Evolutionary conservation across 2,888 invertebrate species (phyloP).

Genomic region (Diplolepis rosae): DNA sequence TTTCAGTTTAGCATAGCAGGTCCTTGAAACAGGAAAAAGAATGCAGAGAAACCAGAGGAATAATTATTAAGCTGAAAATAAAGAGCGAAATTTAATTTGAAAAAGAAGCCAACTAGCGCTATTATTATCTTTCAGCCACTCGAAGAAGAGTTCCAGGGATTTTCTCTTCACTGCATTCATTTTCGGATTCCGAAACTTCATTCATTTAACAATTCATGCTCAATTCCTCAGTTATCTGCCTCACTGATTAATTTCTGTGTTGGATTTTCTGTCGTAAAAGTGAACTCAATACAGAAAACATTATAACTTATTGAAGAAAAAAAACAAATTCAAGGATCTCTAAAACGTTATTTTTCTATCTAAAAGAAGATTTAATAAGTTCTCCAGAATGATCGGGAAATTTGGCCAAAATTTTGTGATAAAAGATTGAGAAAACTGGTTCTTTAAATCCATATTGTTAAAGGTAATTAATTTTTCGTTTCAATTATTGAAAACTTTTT

Average conservation of each 20-base stretch:
- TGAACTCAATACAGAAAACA: not conserved
- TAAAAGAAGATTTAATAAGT: too few relatives aligned
- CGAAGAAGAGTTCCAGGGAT: not conserved
- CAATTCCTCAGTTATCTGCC: conserved; percentile 55
- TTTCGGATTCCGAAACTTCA: conserved; percentile 56
- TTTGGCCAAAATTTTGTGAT: too few relatives aligned
- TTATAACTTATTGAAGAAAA: not conserved
- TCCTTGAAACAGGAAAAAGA: not conserved
- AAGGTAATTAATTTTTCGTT: too few relatives aligned
- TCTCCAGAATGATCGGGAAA: too few relatives aligned
- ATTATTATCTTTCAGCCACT: not conserved
- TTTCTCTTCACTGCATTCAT: conserved; percentile 34
- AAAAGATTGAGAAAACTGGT: too few relatives aligned
- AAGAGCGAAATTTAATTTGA: not conserved
- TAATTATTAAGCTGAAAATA: too few relatives aligned
- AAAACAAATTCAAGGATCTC: not conserved
- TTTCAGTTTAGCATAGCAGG: too few relatives aligned
- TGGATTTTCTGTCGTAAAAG: not conserved
- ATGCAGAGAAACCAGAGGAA: not conserved
- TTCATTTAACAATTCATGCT: conserved; percentile 55
- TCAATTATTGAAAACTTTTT: too few relatives aligned
- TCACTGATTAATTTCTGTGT: conserved; percentile 36
- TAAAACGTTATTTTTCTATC: not conserved
- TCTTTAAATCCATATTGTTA: too few relatives aligned
- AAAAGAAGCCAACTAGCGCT: not conserved